Conservation (phyloP, 2,113 vertebrate species). For the Seriola rivoliana region DNA sequence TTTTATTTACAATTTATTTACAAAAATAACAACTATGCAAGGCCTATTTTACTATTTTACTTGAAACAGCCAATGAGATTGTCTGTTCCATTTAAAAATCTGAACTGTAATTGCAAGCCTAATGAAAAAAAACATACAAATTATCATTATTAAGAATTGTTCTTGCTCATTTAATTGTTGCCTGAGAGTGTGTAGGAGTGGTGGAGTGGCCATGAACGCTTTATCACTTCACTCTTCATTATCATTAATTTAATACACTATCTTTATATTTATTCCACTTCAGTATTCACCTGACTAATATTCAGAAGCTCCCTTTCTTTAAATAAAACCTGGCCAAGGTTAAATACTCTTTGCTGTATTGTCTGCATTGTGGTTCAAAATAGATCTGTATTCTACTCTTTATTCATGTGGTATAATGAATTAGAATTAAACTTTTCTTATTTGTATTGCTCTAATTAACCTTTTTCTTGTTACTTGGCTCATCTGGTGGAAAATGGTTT, state of each 20-base stretch:
- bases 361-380: neutral
- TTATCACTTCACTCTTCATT: conserved; percentile 19
- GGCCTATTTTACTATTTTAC: conserved; percentile 1
- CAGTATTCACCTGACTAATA: neutral
- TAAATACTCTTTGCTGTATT: neutral
- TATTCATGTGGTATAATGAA: neutral
- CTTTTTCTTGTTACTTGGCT: neutral
- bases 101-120: neutral
- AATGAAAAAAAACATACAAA: neutral
- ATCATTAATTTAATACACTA: conserved; percentile 20
- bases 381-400: neutral
- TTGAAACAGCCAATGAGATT: neutral
- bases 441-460: conserved; percentile 5
- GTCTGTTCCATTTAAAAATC: neutral
- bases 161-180: neutral
- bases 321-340: neutral
- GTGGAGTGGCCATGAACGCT: conserved; percentile 1
- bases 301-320: neutral
- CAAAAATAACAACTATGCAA: too few species aligned
- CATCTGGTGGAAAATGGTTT: conserved; percentile 13
- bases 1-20: too few species aligned
- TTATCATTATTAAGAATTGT: neutral
- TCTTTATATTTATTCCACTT: conserved; percentile 12
- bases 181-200: neutral
- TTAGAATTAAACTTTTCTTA: neutral